phyloP scores from a whole-genome alignment of 2,113 vertebrate species.

The Elgaria multicarinata region DNA sequence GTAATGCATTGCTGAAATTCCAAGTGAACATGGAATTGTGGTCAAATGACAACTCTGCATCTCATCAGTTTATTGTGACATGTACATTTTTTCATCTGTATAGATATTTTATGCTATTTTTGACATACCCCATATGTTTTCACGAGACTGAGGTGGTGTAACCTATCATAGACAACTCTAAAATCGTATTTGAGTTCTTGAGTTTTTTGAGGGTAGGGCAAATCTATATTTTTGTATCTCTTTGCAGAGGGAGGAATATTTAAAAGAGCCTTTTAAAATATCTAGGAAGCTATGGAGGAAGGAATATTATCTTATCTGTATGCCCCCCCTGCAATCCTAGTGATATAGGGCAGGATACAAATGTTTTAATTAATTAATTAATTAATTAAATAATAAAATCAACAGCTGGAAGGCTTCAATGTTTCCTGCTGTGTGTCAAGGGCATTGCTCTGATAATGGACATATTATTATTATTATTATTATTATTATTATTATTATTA shows the following conservation, averaged over 20 bases:
- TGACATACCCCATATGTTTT: conserved; percentile 37
- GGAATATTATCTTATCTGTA: too few relatives aligned
- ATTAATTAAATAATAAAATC: too few relatives aligned
- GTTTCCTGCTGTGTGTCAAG: too few relatives aligned
- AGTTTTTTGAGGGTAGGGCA: background rate
- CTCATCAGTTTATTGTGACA: conserved; percentile 31
- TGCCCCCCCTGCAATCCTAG: too few relatives aligned
- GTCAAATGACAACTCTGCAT: conserved; percentile 57
- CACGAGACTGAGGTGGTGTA: conserved; percentile 25
- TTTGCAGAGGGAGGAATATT: background rate
- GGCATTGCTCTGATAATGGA: too few relatives aligned
- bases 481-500: too few relatives aligned
- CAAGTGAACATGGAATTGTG: conserved; percentile 64
- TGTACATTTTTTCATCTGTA: conserved; percentile 45
- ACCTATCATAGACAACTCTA: background rate
- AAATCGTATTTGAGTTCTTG: background rate
- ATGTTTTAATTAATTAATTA: too few relatives aligned
- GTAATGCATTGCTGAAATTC: conserved; percentile 63
- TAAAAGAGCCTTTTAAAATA: background rate
- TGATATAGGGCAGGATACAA: too few relatives aligned
- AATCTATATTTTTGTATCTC: background rate
- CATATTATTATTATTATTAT: too few relatives aligned
- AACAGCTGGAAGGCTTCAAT: too few relatives aligned
- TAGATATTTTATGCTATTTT: conserved; percentile 49
- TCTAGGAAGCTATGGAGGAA: background rate